phyloP scores from a whole-genome alignment of 2,888 invertebrate genomes.

The Drosophila kanekoi region DNA sequence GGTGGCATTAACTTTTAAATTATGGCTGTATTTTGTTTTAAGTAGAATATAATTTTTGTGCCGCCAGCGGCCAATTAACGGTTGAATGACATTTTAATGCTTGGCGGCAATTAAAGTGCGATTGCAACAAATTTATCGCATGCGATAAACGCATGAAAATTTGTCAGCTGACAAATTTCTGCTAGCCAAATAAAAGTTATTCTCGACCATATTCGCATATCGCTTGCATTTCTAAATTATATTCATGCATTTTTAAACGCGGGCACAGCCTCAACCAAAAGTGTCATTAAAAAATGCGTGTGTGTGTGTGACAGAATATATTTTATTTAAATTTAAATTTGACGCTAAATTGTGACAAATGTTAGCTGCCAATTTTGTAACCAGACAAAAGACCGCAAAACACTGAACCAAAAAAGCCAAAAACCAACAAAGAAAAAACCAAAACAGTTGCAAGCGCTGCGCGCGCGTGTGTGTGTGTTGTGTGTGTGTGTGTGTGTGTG shows the following conservation, averaged over 20 bases:
- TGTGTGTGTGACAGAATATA: slow-evolving; percentile 50
- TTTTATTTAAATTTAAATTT: slow-evolving; percentile 74
- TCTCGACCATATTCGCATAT: slow-evolving; percentile 33
- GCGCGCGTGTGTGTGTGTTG: slow-evolving; percentile 1
- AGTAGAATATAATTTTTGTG: slow-evolving; percentile 60
- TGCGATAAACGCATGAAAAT: slow-evolving; percentile 50
- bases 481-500: slow-evolving; percentile 7
- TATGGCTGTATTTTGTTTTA: slow-evolving; percentile 62
- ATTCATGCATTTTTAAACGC: slow-evolving; percentile 67
- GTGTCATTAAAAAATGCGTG: slow-evolving; percentile 74
- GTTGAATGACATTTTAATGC: slow-evolving; percentile 80
- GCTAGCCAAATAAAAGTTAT: slow-evolving; percentile 15
- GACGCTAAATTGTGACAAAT: slow-evolving; percentile 77
- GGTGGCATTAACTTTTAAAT: slow-evolving; percentile 62
- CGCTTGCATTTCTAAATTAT: slow-evolving; percentile 63
- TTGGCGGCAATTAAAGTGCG: slow-evolving; percentile 60
- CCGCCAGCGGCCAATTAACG: slow-evolving; percentile 56
- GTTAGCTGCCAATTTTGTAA: slow-evolving; percentile 74
- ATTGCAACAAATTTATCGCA: slow-evolving; percentile 54
- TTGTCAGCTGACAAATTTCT: slow-evolving; percentile 57
- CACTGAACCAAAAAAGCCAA: slow-evolving; percentile 24
- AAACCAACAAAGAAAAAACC: slow-evolving; percentile 34
- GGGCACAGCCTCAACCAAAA: slow-evolving; percentile 47
- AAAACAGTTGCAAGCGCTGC: slow-evolving; percentile 9
- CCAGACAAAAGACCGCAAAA: slow-evolving; percentile 69